Evolutionary conservation across 2,797 vertebrate genomes (phyloP), one percentile per base, ranked within the genome.

Genomic region (Rhinella marina): DNA sequence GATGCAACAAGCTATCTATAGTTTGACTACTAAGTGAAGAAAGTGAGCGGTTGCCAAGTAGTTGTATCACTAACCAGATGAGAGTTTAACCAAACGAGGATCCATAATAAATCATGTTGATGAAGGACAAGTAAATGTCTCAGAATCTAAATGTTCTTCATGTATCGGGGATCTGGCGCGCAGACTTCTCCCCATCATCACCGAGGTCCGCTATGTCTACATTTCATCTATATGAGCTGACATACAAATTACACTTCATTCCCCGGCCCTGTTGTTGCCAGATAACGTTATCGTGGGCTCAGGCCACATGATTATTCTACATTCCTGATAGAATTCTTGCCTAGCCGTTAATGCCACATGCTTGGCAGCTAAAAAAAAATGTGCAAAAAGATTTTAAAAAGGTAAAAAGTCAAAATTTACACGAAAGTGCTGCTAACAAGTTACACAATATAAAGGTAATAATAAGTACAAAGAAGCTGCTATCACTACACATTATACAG

Each of bases 11-110:
- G 73, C 73, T 52, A 52, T 85, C 59, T 78, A 50, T 64, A 77
- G 57, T 62, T 23, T 85, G 84, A 85, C 84, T 85, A 85, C 84
- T 85, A 85, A 77, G 48, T 85, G 73, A 64, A 77, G n/a, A 85
- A 85, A 75, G 32, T 21, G 32, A 76, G 11, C 50, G 48, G 48
- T 62, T 48, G 14, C 68, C 54, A 25, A 27, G 32, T 66, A 62
- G 59, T 77, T 85, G 84, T 66, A 64, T 62, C 61, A 52, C 48
- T 85, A 62, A 62, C 62, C 32, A 52, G 61, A 85, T 78, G n/a
- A 62, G 48, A 52, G 12, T 64, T 77, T 77, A n/a, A 85, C 41
- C 3, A 32, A 66, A 50, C n/a, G 27, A 85, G 84, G 25, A 66
- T 52, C n/a, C 10, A 77, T 77, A 77, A 77, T 78, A 85, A 85